These are phyloP conservation scores for Protomyctophum bolini DNA, from an alignment of 2,113 vertebrate species.

Conservation along the genomic window DNA sequence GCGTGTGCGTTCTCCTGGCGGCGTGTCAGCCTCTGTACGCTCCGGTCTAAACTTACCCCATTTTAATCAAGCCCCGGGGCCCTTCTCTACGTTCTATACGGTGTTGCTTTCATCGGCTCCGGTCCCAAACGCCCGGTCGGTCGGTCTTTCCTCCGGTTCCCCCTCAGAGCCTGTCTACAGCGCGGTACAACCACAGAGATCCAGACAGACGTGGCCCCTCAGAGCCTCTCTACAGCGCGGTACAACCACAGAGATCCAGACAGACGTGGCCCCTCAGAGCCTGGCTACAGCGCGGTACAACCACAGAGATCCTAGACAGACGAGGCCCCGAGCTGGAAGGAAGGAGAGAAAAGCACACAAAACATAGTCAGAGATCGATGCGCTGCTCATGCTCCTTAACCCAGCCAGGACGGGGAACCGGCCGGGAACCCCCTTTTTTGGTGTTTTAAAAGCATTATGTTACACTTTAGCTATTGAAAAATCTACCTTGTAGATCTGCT, in stretches of 20 bases:
- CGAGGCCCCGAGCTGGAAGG: conserved; percentile 46
- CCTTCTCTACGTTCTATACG: conserved; percentile 20
- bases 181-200: neutral
- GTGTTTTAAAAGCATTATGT: no score
- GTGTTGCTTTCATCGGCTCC: conserved; percentile 54
- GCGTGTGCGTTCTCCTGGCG: conserved; percentile 33
- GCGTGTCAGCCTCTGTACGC: neutral
- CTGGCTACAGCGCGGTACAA: no score
- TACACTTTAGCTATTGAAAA: no score
- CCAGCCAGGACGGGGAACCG: no score
- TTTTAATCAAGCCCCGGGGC: conserved; percentile 64
- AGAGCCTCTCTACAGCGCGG: no score
- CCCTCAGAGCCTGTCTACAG: conserved; percentile 24
- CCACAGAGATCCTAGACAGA: conserved; percentile 39
- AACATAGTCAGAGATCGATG: conserved; percentile 22
- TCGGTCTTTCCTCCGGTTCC: conserved; percentile 30
- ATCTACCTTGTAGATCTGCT: no score
- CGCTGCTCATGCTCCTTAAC: neutral
- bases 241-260: conserved; percentile 21
- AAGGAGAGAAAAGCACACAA: conserved; percentile 9
- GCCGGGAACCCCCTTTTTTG: neutral
- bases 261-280: conserved; percentile 34
- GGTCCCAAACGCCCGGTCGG: conserved; percentile 38
- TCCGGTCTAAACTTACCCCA: conserved; percentile 74
- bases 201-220: conserved; percentile 21